A percentile compares a stretch with the other conserved stretches of the same genome.
phyloP scores from a whole-genome alignment of 2,888 invertebrate genomes.

The Ennomos quercinarius region DNA sequence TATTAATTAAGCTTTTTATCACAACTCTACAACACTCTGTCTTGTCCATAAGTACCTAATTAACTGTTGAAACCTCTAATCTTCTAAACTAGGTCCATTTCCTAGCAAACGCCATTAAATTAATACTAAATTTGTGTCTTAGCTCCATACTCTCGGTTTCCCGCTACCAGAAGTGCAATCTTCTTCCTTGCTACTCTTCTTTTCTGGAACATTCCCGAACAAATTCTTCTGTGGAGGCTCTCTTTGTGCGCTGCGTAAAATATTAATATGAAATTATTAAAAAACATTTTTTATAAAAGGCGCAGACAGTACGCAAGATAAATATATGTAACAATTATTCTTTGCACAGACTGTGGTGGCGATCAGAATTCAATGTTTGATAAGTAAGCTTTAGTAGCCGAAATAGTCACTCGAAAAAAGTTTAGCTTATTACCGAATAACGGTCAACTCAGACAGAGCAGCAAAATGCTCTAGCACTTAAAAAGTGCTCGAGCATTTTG shows the following conservation, averaged over 20 bases:
- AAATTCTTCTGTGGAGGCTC: conserved; percentile 55
- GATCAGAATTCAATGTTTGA: too few species aligned
- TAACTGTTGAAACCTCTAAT: neutral
- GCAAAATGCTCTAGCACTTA: too few species aligned
- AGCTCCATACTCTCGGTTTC: conserved; percentile 69
- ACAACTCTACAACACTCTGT: conserved; percentile 8
- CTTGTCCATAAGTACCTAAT: conserved; percentile 10
- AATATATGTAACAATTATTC: too few species aligned
- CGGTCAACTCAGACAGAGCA: too few species aligned
- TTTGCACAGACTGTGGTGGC: too few species aligned
- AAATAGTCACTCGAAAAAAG: too few species aligned
- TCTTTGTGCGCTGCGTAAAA: conserved; percentile 63
- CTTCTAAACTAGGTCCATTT: conserved; percentile 8
- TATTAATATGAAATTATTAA: conserved; percentile 16
- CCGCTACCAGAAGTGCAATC: conserved; percentile 61
- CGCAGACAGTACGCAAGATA: too few species aligned
- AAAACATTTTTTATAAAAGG: neutral
- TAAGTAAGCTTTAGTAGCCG: too few species aligned
- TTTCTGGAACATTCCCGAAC: conserved; percentile 52
- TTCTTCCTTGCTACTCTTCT: conserved; percentile 51
- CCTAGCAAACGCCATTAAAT: conserved; percentile 4
- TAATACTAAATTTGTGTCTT: conserved; percentile 40
- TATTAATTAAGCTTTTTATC: too few species aligned
- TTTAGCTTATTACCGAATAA: too few species aligned
- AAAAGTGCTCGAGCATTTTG: too few species aligned